Evolutionary conservation across 2,797 vertebrate genomes (phyloP).

Genomic region (Anguilla megastoma): DNA sequence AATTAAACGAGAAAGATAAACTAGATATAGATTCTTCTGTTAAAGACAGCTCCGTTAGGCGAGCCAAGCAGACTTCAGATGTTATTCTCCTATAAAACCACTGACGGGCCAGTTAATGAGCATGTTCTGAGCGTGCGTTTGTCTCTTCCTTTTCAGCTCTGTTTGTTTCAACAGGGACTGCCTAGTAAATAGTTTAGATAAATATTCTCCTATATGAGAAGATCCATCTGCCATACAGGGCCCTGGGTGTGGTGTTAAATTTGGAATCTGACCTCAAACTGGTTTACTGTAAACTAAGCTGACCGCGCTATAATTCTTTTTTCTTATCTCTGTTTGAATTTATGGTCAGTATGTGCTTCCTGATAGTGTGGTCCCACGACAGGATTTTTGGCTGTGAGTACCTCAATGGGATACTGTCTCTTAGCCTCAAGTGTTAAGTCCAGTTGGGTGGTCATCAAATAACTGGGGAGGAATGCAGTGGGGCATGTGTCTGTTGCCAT

Average conservation of each 20-base stretch:
- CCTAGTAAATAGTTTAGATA: background rate
- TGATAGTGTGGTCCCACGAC: background rate
- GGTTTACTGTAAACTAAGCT: constrained; percentile 1
- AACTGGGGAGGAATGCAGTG: background rate
- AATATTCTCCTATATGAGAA: background rate
- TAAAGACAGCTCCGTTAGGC: background rate
- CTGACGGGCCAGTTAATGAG: background rate
- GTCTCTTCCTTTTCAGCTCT: background rate
- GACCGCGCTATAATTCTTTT: background rate
- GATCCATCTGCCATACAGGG: background rate
- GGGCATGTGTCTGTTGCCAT: constrained; percentile 36
- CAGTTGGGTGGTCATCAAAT: background rate
- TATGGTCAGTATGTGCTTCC: constrained; percentile 18
- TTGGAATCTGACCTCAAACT: constrained; percentile 1
- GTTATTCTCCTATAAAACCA: constrained; percentile 4
- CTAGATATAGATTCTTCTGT: background rate
- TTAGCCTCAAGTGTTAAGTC: constrained; percentile 23
- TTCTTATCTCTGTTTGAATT: constrained; percentile 27
- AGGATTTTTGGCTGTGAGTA: background rate
- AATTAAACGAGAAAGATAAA: constrained; percentile 5
- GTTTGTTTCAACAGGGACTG: background rate
- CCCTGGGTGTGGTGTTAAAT: background rate
- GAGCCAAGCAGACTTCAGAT: constrained; percentile 30
- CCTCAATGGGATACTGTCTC: background rate
- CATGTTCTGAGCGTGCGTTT: background rate